These are phyloP conservation scores for Prionace glauca DNA, from an alignment of 2,797 vertebrate species.

Conservation along the genomic window DNA sequence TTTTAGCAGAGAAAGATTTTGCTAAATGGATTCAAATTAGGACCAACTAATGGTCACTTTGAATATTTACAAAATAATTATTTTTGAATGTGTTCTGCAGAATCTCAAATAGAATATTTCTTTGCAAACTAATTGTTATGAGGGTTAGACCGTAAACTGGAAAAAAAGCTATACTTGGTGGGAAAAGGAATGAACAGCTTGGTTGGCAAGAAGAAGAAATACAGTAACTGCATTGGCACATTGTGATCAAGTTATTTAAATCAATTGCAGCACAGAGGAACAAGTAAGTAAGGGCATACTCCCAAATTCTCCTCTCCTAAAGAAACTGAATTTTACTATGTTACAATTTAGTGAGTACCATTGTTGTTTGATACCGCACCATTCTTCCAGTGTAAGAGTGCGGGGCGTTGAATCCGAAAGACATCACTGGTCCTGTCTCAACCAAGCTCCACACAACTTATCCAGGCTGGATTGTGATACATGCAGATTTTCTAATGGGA, in stretches of 20 bases:
- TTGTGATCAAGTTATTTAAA: not conserved
- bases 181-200: not conserved
- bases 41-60: not conserved
- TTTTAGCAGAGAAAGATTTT: not conserved
- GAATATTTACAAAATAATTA: not conserved
- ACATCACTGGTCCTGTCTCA: not conserved
- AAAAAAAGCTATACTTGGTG: not conserved
- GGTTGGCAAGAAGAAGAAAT: constrained; percentile 9
- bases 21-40: not conserved
- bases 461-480: not conserved
- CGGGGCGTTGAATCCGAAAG: not conserved
- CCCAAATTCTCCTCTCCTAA: not conserved
- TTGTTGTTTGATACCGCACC: not conserved
- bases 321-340: not conserved
- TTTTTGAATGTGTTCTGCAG: not conserved
- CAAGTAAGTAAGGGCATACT: not conserved
- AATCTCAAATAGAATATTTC: not conserved
- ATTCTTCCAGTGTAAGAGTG: not conserved
- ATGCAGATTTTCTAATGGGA: not conserved
- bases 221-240: not conserved
- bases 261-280: constrained; percentile 16
- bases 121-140: not conserved
- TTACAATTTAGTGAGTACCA: not conserved
- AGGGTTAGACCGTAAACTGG: not conserved
- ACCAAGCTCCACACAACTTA: not conserved